Conservation (phyloP, 2,888 invertebrate species). For the Ethmia dodecea region DNA sequence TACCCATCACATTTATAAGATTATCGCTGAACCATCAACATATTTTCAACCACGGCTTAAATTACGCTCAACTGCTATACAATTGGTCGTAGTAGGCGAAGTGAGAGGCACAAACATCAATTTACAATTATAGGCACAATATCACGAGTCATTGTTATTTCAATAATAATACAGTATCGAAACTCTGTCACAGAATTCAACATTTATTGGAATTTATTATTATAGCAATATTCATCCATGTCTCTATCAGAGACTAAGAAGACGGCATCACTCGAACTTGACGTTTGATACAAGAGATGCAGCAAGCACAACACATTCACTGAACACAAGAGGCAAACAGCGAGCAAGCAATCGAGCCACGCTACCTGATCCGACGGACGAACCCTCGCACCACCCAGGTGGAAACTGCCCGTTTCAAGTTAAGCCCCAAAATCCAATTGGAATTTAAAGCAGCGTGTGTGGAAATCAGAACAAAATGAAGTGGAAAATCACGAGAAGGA, state of each 20-base stretch:
- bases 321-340: conserved; percentile 81
- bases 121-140: too few species aligned
- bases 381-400: conserved; percentile 73
- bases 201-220: too few species aligned
- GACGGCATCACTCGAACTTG: conserved; percentile 32
- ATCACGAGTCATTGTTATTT: too few species aligned
- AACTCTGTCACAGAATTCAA: too few species aligned
- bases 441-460: conserved; percentile 72
- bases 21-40: too few species aligned
- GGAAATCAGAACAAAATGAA: conserved; percentile 63
- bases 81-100: too few species aligned
- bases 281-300: conserved; percentile 74
- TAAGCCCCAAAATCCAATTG: conserved; percentile 48
- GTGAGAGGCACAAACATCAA: too few species aligned
- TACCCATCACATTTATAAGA: too few species aligned
- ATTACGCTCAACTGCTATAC: too few species aligned
- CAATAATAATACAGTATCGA: too few species aligned
- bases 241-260: conserved; percentile 48
- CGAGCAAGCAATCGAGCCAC: conserved; percentile 84
- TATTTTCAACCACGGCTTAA: too few species aligned
- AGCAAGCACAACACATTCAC: conserved; percentile 81
- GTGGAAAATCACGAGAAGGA: background rate
- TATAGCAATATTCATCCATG: conserved; percentile 56
- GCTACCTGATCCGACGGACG: conserved; percentile 88
- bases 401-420: conserved; percentile 64